Percentiles rank a stretch among this genome's conserved stretches.
Evolutionary conservation across 2,888 invertebrate genomes (phyloP).

Genomic region (Pterostichus madidus): DNA sequence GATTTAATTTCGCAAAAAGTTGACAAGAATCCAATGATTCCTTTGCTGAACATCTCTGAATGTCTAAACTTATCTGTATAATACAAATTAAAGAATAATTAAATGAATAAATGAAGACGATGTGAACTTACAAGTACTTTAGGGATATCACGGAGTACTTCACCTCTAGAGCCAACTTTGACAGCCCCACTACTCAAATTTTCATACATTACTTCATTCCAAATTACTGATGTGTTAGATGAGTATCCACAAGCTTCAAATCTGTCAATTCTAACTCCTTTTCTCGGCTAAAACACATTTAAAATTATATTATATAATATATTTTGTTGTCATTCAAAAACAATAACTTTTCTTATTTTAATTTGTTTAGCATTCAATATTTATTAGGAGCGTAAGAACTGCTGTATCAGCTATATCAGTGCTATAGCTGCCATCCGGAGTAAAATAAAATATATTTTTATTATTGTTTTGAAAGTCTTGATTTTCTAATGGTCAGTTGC

Average conservation of each 20-base stretch:
- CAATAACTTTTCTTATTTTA: no score
- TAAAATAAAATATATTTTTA: no score
- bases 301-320: not conserved
- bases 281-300: not conserved
- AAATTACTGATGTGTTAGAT: not conserved
- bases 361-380: no score
- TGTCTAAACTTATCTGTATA: slow-evolving; percentile 7
- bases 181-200: slow-evolving; percentile 9
- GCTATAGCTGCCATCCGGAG: no score
- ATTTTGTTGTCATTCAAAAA: not conserved
- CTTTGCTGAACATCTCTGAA: slow-evolving; percentile 35
- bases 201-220: slow-evolving; percentile 23
- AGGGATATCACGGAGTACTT: not conserved
- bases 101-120: not conserved
- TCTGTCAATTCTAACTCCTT: slow-evolving; percentile 41
- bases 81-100: not conserved
- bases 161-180: not conserved
- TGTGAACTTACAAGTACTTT: slow-evolving; percentile 20
- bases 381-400: no score
- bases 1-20: slow-evolving; percentile 26
- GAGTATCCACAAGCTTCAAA: slow-evolving; percentile 13
- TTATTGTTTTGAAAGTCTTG: no score
- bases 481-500: no score
- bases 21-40: slow-evolving; percentile 53
- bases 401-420: no score